Evolutionary conservation across 2,113 vertebrate genomes (phyloP), one percentile per base, ranked within the genome.

Genomic region (Lynx canadensis): DNA sequence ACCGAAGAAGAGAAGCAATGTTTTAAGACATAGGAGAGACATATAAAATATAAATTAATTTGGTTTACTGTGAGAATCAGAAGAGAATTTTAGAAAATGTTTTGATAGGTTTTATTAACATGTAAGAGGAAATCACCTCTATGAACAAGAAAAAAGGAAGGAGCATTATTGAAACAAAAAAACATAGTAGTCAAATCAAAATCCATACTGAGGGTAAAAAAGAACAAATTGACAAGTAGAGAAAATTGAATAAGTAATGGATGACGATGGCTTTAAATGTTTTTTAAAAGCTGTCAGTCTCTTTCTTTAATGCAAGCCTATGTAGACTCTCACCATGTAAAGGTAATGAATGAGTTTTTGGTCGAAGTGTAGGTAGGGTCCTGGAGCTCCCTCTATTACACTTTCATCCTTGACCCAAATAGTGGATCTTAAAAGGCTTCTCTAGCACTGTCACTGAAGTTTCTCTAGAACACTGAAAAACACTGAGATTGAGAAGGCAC

Each of bases 1-100:
- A 93, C 38, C 33, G 14, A 80, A 91, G 50, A 82, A 71, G 16
- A 15, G 55, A 76, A 52, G 7, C 38, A 78, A 50, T 41, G 14
- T 90, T 81, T 90, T 95, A 95, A 96, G 33, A 79, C 21, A 89
- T 3, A 48, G 25, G 2, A 63, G 16, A 83, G 74, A 74, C 66
- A 60, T 9, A 19, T 15, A 19, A 88, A 71, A 41, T 23, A 33
- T 29, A 79, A 95, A 57, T 85, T 68, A 71, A 76, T 48, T 76
- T 48, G 5, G 69, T 25, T 95, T 74, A 36, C 10, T 73, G 31
- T 79, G 52, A 93, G 14, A 83, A 41, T 66, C 10, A 88, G 52
- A 88, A 91, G 60, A 78, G 82, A 87, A 74, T 60, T 76, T 97
- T 78, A 83, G 38, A 89, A 65, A 29, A 25, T 78, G 63, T n/a